Evolutionary conservation across 2,888 invertebrate genomes (phyloP), one percentile per base, ranked within the genome.

Genomic region (Acanthacorydalis orientalis): DNA sequence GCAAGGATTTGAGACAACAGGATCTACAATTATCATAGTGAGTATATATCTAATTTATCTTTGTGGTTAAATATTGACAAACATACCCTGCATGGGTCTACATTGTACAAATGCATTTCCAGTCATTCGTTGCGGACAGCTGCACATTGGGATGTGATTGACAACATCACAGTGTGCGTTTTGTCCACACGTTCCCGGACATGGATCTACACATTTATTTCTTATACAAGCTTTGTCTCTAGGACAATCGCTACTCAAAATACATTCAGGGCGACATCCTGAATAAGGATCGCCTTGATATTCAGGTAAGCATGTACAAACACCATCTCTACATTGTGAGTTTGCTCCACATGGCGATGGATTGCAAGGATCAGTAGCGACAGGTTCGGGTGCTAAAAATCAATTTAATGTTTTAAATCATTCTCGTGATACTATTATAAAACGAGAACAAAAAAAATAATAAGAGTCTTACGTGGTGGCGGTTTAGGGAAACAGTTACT

Each of bases 81-180:
- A 43, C 16, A 62, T 65, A 75, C 74, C 72, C 67, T 67, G 70
- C 38, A 75, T 60, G 7, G 72, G 70, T 51, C 67, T 69, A 57
- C 84, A 84, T 52, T 74, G 68, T 49, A 80, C 68, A 64, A 83
- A 75, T 41, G 85, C 81, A 63, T 84, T 80, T 56, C 86, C 87
- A 33, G 74, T 68, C 60, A 74, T 80, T 57, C 74, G 78, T 31
- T 67, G 62, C n/a, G 79, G 77, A 61, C 87, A 88, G 40, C 74
- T 74, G 57, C 88, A 88, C 56, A 78, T 77, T 8, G 87, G 82
- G 60, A 82, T 76, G 58, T 88, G 87, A 58, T 80, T 82, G 35
- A 80, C 70, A 3, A 82, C 82, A 55, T 77, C 69, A 61, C 88
- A 88, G 48, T 77, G 60, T 1, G 87, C 84, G 57, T 78, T 77